phyloP scores from a whole-genome alignment of 2,888 invertebrate species.

The Meteorus cinctellus region DNA sequence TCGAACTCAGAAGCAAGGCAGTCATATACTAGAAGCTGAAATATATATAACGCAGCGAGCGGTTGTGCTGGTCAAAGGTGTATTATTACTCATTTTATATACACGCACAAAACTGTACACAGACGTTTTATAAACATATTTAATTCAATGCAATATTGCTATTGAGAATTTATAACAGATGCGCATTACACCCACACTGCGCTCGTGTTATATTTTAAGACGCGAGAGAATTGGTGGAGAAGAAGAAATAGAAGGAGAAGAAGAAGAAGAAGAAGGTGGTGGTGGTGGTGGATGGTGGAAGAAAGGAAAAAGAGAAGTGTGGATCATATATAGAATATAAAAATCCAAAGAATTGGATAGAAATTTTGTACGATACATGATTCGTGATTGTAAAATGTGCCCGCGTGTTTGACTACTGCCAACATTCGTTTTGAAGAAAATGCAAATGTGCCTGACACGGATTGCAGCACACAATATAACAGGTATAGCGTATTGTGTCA shows the following conservation, averaged over 20 bases:
- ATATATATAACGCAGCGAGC: constrained; percentile 4
- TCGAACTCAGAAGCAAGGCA: constrained; percentile 27
- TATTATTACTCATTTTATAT: constrained; percentile 11
- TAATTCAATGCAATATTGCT: constrained; percentile 9
- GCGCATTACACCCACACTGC: constrained; percentile 31
- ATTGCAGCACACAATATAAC: constrained; percentile 26
- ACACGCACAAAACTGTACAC: background rate
- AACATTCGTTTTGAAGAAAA: constrained; percentile 39
- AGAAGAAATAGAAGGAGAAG: constrained; percentile 46
- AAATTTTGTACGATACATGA: background rate
- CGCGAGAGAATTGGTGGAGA: constrained; percentile 34
- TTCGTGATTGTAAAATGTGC: background rate
- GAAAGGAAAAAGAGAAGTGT: constrained; percentile 48
- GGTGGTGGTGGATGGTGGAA: constrained; percentile 19
- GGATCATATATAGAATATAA: constrained; percentile 12
- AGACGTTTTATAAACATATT: background rate
- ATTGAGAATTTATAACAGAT: constrained; percentile 20
- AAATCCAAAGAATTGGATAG: constrained; percentile 43
- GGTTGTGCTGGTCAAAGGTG: constrained; percentile 10
- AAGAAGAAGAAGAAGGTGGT: constrained; percentile 31
- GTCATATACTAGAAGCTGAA: constrained; percentile 2
- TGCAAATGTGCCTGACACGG: constrained; percentile 40
- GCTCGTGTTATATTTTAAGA: constrained; percentile 34
- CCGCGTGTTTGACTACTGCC: constrained; percentile 5
- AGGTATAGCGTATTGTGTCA: constrained; percentile 38